Evolutionary conservation across 2,888 invertebrate species (phyloP).

Genomic region (Pollenia angustigena): DNA sequence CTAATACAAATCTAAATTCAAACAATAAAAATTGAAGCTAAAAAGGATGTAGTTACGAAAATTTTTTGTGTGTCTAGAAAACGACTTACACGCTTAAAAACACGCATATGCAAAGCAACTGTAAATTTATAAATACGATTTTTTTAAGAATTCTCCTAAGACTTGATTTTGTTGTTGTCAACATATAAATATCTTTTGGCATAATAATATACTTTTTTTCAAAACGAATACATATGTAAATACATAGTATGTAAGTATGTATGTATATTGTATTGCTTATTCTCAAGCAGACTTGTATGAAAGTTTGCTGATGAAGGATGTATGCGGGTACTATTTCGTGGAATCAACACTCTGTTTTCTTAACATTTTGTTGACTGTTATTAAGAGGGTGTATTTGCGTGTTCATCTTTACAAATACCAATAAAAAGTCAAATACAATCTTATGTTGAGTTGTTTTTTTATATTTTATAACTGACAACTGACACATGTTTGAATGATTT

Average conservation of each 20-base stretch:
- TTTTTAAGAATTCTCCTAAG: constrained; percentile 14
- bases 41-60: constrained; percentile 25
- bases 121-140: not conserved
- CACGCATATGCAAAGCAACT: constrained; percentile 7
- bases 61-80: not conserved
- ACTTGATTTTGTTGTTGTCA: constrained; percentile 37
- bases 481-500: constrained; percentile 71
- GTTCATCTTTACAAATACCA: constrained; percentile 11
- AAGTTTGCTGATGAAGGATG: not conserved
- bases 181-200: constrained; percentile 61
- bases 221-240: not conserved
- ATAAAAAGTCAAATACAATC: constrained; percentile 70
- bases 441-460: constrained; percentile 49
- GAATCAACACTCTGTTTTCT: constrained; percentile 36
- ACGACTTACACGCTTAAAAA: not conserved
- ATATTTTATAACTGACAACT: constrained; percentile 58
- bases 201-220: constrained; percentile 35
- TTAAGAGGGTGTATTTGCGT: constrained; percentile 2
- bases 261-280: too few species aligned
- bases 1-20: constrained; percentile 74
- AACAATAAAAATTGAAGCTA: constrained; percentile 65
- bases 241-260: too few species aligned
- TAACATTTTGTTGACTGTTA: constrained; percentile 10
- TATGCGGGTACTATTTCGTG: not conserved
- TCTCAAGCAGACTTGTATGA: not conserved